Evolutionary conservation across 1,140 invertebrate species (phyloP).

Genomic region (Saccostrea glomerata): DNA sequence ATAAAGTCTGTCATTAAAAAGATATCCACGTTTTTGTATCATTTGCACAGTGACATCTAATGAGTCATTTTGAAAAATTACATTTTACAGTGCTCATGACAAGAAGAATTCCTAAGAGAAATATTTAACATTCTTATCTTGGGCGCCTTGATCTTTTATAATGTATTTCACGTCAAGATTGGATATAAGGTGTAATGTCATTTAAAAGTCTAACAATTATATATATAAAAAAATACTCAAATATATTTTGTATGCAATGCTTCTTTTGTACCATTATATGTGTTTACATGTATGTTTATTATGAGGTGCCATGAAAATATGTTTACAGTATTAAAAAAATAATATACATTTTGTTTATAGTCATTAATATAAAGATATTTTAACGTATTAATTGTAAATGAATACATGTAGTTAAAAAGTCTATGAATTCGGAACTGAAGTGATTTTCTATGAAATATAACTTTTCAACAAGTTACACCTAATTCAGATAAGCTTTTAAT

Average conservation of each 20-base stretch:
- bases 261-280: background rate
- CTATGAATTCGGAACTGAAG: too few relatives aligned
- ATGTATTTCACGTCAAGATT: background rate
- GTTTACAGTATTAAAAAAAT: constrained; percentile 14
- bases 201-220: background rate
- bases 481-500: too few relatives aligned
- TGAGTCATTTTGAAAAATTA: background rate
- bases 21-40: background rate
- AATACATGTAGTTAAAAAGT: too few relatives aligned
- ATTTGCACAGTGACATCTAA: background rate
- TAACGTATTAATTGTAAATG: too few relatives aligned
- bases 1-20: background rate
- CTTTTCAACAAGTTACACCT: too few relatives aligned
- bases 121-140: background rate
- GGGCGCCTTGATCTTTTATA: background rate
- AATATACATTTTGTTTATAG: too few relatives aligned
- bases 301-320: background rate
- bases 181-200: background rate
- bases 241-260: constrained; percentile 1
- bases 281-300: background rate
- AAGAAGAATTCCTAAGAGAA: background rate
- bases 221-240: constrained; percentile 17
- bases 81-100: background rate
- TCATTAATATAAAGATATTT: too few relatives aligned
- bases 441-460: too few relatives aligned